Evolutionary conservation across 2,797 vertebrate genomes (phyloP), one percentile per base, ranked within the genome.

Genomic region (Synanceia verrucosa): DNA sequence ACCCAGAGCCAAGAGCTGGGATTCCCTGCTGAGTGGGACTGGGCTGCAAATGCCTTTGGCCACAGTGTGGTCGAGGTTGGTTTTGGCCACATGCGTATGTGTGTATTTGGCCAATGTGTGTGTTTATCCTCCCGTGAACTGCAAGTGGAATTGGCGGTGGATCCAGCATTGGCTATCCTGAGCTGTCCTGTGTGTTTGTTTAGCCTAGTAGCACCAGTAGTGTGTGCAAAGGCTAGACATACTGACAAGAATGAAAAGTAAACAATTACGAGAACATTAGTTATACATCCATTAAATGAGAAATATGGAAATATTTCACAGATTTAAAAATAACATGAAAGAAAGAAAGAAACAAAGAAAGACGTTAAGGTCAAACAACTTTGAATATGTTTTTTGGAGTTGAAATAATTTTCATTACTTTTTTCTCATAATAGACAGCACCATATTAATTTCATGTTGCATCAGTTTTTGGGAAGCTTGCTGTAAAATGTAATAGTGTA

Each of bases 121-220:
- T 82, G 70, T 86, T 88, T 84, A 84, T 86, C 81, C 87, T 86
- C 63, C 63, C 26, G 47, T 85, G 76, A 83, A 71, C 73, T 78
- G 61, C 78, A 81, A 86, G 79, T 84, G 78, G 82, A 85, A 71
- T 87, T 90, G 88, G 88, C 89, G 19, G 36, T 71, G 31, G 28
- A 67, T 62, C 65, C 31, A 6, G 60, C 62, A 64, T 47, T 82
- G 76, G 73, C 67, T 28, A n/a, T 72, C 57, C 61, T 58, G 51
- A 56, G 64, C 23, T 19, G 23, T 13, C 66, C 31, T 59, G 52
- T 55, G 23, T 67, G 46, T 53, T 57, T 60, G 58, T 71, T 65
- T 77, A 58, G 65, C 29, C 29, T 28, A 34, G 64, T 79, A 76
- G 55, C 76, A 83, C 72, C 82, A 87, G 73, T 70, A 67, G 60